phyloP scores from a whole-genome alignment of 1,140 invertebrate species.

The Rhizoglyphus robini region DNA sequence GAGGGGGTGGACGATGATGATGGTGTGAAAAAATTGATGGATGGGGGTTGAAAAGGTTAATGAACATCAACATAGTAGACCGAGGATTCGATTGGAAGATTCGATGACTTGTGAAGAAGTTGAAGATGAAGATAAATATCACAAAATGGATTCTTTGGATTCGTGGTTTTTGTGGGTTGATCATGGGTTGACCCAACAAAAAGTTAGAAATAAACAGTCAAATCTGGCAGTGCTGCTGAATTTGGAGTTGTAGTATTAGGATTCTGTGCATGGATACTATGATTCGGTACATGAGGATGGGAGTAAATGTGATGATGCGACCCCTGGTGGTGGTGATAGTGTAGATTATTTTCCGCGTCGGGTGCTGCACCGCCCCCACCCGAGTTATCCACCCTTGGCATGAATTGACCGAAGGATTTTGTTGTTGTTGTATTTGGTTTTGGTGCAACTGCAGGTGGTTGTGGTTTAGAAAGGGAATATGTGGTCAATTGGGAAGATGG shows the following conservation, averaged over 20 bases:
- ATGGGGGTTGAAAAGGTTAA: constrained; percentile 1
- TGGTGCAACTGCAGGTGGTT: background rate
- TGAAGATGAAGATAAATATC: background rate
- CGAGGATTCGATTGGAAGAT: background rate
- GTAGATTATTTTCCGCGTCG: background rate
- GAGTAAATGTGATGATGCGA: background rate
- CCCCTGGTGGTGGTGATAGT: background rate
- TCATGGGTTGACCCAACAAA: background rate
- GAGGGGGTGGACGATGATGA: background rate
- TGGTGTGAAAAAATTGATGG: constrained; percentile 1
- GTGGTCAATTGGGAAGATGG: background rate
- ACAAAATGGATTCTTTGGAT: background rate
- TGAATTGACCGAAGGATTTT: constrained; percentile 2
- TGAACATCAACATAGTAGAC: no score
- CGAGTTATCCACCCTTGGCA: background rate
- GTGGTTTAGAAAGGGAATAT: background rate
- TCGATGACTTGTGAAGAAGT: background rate
- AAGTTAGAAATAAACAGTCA: constrained; percentile 43
- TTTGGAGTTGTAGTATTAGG: background rate
- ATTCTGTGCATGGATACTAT: background rate
- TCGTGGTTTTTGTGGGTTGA: background rate
- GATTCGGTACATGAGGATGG: background rate
- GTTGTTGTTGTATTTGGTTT: background rate
- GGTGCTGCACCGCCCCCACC: background rate
- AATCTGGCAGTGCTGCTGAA: constrained; percentile 34